Evolutionary conservation across 2,888 invertebrate species (phyloP), one percentile per base, ranked within the genome.

Genomic region (Theretra japonica): DNA sequence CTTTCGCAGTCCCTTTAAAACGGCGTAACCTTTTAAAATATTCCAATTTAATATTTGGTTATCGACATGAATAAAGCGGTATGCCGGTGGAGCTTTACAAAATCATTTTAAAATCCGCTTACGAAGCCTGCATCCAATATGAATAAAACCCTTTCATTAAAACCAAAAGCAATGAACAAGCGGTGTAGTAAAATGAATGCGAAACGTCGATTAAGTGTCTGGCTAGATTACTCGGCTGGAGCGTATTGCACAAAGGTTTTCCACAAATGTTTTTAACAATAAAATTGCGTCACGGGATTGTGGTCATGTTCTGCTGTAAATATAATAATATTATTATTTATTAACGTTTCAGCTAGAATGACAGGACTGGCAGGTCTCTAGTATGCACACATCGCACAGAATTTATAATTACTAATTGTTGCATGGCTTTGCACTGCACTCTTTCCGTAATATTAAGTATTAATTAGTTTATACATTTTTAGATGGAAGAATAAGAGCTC

Each of bases 111-210:
- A 65, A 65, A 65, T 65, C 62, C 23, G 23, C 62, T 41, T 15
- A 65, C 62, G 62, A 41, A 65, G n/a, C n/a, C 62, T 21, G n/a
- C 62, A 65, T 41, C 21, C 21, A 41, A 65, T 41, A 65, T 65
- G 41, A 65, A 65, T 48, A 41, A 65, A 65, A 65, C 41, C 62
- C 15, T 65, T 65, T 65, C 15, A 65, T 41, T 65, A n/a, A 65
- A 65, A 65, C 62, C 41, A 41, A 65, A 65, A 65, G 62, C 62
- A 41, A 21, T 65, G 62, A 21, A 41, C 62, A 21, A 33, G 41
- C 21, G 62, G 41, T 21, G 62, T 23, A 23, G 41, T 65, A 65
- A 62, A 65, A 41, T 41, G n/a, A 65, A 65, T 17, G 17, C 62
- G 30, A 41, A 65, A 65, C 62, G 21, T 65, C 62, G 62, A 65